A percentile compares a stretch with the other conserved stretches of the same genome.
phyloP scores from a whole-genome alignment of 2,797 vertebrate species.

The Forpus xanthops region DNA sequence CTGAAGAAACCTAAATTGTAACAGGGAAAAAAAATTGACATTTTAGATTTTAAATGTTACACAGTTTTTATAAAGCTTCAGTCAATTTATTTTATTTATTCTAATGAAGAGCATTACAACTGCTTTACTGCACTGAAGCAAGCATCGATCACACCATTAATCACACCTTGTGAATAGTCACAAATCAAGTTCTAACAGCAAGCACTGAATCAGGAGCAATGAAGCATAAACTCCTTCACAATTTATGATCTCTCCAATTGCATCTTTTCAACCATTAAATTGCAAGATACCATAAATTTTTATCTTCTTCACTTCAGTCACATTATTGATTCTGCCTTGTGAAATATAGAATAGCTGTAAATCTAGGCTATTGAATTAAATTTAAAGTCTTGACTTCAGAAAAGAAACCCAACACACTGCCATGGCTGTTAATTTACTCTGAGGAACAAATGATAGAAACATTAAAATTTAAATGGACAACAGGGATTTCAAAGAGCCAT shows the following conservation, averaged over 20 bases:
- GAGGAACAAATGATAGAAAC: constrained; percentile 99
- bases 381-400: constrained; percentile 95
- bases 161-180: constrained; percentile 99
- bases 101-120: constrained; percentile 99
- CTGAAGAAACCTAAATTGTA: constrained; percentile 90
- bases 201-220: constrained; percentile 99
- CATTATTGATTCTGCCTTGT: constrained; percentile 99
- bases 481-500: constrained; percentile 87
- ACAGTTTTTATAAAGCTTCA: constrained; percentile 99
- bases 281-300: constrained; percentile 99
- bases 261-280: constrained; percentile 99
- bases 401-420: constrained; percentile 92
- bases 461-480: constrained; percentile 97
- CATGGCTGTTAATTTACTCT: constrained; percentile 97
- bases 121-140: constrained; percentile 94
- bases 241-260: constrained; percentile 99
- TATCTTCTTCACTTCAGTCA: constrained; percentile 99
- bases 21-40: constrained; percentile 91
- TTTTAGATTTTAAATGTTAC: constrained; percentile 99
- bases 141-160: constrained; percentile 99
- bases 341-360: constrained; percentile 99
- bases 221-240: constrained; percentile 99
- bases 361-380: constrained; percentile 97
- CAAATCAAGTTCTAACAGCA: constrained; percentile 99
- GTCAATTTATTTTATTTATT: constrained; percentile 99